phyloP scores from a whole-genome alignment of 2,797 vertebrate genomes.

The Acipenser ruthenus region DNA sequence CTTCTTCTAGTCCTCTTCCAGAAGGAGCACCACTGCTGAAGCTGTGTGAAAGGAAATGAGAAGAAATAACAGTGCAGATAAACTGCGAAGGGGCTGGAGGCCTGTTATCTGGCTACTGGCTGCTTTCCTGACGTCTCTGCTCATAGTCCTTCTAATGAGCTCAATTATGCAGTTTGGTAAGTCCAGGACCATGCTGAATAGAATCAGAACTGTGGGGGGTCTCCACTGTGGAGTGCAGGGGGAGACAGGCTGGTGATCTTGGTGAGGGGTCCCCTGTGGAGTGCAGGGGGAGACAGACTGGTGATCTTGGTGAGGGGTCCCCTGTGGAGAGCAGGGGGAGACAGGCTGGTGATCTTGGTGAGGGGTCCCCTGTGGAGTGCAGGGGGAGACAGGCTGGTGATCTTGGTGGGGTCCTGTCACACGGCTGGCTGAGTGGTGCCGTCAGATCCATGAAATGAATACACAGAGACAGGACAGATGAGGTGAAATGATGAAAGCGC shows the following conservation, averaged over 20 bases:
- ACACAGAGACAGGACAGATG: no score
- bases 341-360: no score
- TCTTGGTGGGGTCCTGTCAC: no score
- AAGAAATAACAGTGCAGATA: conserved; percentile 41
- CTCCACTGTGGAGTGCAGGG: conserved; percentile 7
- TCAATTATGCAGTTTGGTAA: conserved; percentile 40
- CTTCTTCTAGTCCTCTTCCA: no score
- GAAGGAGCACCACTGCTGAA: no score
- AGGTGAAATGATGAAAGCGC: no score
- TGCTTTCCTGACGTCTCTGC: conserved; percentile 46
- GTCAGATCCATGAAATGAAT: no score
- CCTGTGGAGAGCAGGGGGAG: no score
- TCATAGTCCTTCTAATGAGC: conserved; percentile 62
- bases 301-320: no score
- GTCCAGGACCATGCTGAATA: conserved; percentile 12
- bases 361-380: no score
- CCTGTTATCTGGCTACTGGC: conserved; percentile 42
- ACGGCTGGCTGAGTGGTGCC: no score
- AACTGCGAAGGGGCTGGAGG: conserved; percentile 44
- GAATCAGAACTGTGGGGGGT: background rate
- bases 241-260: background rate
- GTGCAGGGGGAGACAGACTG: background rate
- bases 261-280: background rate
- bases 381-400: no score
- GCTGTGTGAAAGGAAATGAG: conserved; percentile 47